A percentile compares a stretch with the other conserved stretches of the same genome.
Conservation (phyloP, 2,888 invertebrate genomes). For the Tuta absoluta region DNA sequence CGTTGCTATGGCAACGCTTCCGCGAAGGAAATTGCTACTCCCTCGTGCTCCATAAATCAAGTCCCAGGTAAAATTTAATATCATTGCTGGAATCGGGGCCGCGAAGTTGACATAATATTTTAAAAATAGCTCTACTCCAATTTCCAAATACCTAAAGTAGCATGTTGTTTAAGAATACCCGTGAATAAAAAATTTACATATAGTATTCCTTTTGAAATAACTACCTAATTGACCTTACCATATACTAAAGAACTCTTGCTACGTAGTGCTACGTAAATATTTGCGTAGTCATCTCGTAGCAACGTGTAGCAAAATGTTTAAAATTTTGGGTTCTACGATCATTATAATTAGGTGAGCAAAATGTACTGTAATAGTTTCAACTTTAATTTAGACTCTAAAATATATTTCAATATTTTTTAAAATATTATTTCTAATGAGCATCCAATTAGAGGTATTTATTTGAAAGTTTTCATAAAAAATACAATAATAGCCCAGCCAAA, state of each 20-base stretch:
- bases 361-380: too few relatives aligned
- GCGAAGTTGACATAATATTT: slow-evolving; percentile 40
- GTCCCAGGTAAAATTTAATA: slow-evolving; percentile 69
- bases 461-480: neutral
- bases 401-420: neutral
- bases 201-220: neutral
- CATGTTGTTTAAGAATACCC: slow-evolving; percentile 6
- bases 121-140: slow-evolving; percentile 45
- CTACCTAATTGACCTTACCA: too few relatives aligned
- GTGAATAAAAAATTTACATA: neutral
- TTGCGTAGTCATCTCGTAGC: neutral
- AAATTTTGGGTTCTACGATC: too few relatives aligned
- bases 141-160: slow-evolving; percentile 31
- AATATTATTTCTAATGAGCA: neutral
- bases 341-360: too few relatives aligned
- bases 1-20: slow-evolving; percentile 61
- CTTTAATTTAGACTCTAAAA: too few relatives aligned
- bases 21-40: slow-evolving; percentile 69
- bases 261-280: neutral
- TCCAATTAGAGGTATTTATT: neutral
- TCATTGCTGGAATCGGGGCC: slow-evolving; percentile 53
- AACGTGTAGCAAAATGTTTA: neutral
- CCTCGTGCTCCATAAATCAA: slow-evolving; percentile 66
- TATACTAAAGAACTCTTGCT: neutral
- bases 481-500: neutral